Evolutionary conservation across 53 echinoderm and acorn worm species (phyloP).

Genomic region (Apostichopus leukothele): DNA sequence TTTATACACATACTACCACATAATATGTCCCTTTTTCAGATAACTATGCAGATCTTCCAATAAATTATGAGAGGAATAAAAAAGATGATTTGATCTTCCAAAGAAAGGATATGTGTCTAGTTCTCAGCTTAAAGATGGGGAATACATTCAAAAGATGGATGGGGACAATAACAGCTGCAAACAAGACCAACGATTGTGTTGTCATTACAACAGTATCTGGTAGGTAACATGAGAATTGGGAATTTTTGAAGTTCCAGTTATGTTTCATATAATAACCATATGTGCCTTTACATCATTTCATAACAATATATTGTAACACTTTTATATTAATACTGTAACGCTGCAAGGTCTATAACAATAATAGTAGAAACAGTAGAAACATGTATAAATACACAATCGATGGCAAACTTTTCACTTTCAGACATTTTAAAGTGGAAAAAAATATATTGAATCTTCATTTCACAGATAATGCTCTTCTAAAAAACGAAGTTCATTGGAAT

Average conservation of each 20-base stretch:
- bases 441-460: background rate
- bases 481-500: constrained; percentile 3
- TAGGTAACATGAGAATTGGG: background rate
- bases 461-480: background rate
- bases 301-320: too few relatives aligned
- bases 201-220: background rate
- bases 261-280: too few relatives aligned
- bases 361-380: too few relatives aligned
- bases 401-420: too few relatives aligned
- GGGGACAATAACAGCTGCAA: background rate
- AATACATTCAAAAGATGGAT: background rate
- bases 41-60: background rate
- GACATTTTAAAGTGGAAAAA: too few relatives aligned
- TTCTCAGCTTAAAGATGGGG: background rate
- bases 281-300: too few relatives aligned
- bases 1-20: too few relatives aligned
- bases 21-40: background rate
- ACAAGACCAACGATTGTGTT: background rate
- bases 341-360: too few relatives aligned
- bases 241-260: too few relatives aligned
- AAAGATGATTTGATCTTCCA: background rate
- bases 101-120: background rate
- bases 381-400: too few relatives aligned
- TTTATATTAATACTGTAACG: too few relatives aligned
- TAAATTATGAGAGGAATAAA: background rate